A percentile compares a stretch with the other conserved stretches of the same genome.
These are phyloP conservation scores for Aphrocallistes beatrix DNA, from an alignment of 37 sponge, comb jelly and placozoan genomes.

Conservation along the genomic window DNA sequence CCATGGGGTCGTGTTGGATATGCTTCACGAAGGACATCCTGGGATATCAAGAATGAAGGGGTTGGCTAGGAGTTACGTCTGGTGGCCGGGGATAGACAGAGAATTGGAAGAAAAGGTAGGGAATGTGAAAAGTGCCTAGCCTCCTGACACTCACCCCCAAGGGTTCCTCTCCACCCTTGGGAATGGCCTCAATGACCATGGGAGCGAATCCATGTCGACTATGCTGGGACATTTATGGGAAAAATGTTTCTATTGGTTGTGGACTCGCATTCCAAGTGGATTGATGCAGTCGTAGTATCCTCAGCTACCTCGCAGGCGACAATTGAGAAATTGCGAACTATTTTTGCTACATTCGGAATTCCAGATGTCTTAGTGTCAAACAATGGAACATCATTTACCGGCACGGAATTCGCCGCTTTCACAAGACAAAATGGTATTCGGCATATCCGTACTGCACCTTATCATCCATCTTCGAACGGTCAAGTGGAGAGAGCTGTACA, in stretches of 20 bases:
- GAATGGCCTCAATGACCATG: slow-evolving; percentile 35
- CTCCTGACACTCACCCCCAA: neutral
- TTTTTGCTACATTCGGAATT: slow-evolving; percentile 27
- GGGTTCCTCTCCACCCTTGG: slow-evolving; percentile 31
- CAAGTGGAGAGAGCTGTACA: slow-evolving; percentile 36
- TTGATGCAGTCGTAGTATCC: slow-evolving; percentile 24
- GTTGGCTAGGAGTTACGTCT: neutral
- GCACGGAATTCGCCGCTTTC: slow-evolving; percentile 23
- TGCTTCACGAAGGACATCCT: neutral
- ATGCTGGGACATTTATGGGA: slow-evolving; percentile 33
- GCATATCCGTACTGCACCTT: slow-evolving; percentile 24
- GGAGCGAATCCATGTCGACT: slow-evolving; percentile 30
- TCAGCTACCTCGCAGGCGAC: slow-evolving; percentile 14
- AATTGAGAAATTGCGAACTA: slow-evolving; percentile 17
- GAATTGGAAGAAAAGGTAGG: slow-evolving; percentile 19
- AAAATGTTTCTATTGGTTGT: slow-evolving; percentile 31
- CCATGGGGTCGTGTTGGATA: neutral
- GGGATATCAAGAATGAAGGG: neutral
- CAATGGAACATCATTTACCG: slow-evolving; percentile 31
- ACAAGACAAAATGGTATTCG: slow-evolving; percentile 16
- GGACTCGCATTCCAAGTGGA: slow-evolving; percentile 40
- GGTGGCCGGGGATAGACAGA: slow-evolving; percentile 25
- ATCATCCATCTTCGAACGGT: slow-evolving; percentile 44
- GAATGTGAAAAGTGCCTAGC: slow-evolving; percentile 20
- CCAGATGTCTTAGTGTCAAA: slow-evolving; percentile 30